Evolutionary conservation across 2,797 vertebrate genomes (phyloP), one percentile per base, ranked within the genome.

Genomic region (Acanthurus leucopareius): DNA sequence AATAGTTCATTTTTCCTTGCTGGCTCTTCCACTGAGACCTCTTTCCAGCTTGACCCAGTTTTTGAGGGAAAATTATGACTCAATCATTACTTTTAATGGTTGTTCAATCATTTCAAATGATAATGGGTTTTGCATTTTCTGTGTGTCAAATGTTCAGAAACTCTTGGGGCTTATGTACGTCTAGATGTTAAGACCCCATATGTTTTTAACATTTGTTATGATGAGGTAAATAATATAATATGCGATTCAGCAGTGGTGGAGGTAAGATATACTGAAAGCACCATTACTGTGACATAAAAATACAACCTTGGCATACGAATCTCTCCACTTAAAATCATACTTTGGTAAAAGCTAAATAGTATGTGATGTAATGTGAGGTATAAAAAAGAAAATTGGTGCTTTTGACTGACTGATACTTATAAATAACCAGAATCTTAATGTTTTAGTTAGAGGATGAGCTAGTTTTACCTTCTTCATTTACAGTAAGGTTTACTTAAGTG

Each of bases 1-100:
- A 81, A 83, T 84, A 81, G 82, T 91, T 89, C 65, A 85, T 35
- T 84, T 86, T 89, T 86, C 49, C 61, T 67, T 58, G 40, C 66
- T 61, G 67, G 66, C 74, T 63, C 25, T 48, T 89, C 85, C 54
- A 16, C 25, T 20, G 74, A 83, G 83, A 89, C 86, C 69, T 84
- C 56, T 66, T 69, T 83, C 45, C 54, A 59, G 77, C 62, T 72
- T 88, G 85, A 91, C 91, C 90, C 71, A 91, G 72, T 89, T 90
- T 83, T 64, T 52, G n/a, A 71, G 13, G 35, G 45, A 47, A 73
- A 88, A 79, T 82, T 81, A 85, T 83, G 71, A 75, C 72, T 83
- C 63, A 69, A 38, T 90, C 68, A 74, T 73, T 79, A 75, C 25
- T 80, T 88, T 88, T 77, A 84, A 88, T 79, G 70, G 70, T 75